These are phyloP conservation scores for Ptilonorhynchus violaceus DNA, from an alignment of 2,113 vertebrate genomes.

Conservation along the genomic window DNA sequence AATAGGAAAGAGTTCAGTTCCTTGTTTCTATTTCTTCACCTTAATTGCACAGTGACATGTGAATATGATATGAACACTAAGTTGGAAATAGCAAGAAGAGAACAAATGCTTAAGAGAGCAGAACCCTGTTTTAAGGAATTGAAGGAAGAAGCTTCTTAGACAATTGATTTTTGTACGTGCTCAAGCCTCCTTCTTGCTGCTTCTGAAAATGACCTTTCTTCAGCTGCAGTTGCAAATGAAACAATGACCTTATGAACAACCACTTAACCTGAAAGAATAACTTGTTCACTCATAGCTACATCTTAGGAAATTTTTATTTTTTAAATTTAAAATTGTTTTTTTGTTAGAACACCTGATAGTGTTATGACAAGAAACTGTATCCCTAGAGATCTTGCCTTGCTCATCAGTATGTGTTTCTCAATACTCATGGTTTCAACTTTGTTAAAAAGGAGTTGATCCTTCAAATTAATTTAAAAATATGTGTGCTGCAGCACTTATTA, in stretches of 20 bases:
- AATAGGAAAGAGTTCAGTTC: background rate
- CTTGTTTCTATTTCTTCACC: background rate
- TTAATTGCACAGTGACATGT: background rate
- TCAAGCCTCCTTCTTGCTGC: background rate
- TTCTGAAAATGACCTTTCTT: background rate
- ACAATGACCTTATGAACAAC: background rate
- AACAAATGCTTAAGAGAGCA: background rate
- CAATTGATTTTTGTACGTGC: background rate
- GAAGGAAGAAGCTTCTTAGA: background rate
- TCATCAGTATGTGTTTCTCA: background rate
- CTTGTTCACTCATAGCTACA: background rate
- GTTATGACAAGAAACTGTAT: background rate
- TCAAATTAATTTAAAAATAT: background rate
- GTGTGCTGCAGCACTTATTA: background rate
- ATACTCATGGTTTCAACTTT: background rate
- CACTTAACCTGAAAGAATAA: background rate
- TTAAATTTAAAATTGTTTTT: background rate
- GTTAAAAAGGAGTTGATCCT: background rate
- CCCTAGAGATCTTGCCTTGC: background rate
- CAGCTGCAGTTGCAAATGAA: background rate
- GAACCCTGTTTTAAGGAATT: background rate
- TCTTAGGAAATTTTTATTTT: background rate
- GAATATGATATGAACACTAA: background rate
- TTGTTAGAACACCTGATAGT: background rate
- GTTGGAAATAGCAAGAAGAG: background rate